Percentiles rank a stretch among this genome's conserved stretches.
Evolutionary conservation across 2,113 vertebrate species (phyloP).

Genomic region (Mystacornis crossleyi): DNA sequence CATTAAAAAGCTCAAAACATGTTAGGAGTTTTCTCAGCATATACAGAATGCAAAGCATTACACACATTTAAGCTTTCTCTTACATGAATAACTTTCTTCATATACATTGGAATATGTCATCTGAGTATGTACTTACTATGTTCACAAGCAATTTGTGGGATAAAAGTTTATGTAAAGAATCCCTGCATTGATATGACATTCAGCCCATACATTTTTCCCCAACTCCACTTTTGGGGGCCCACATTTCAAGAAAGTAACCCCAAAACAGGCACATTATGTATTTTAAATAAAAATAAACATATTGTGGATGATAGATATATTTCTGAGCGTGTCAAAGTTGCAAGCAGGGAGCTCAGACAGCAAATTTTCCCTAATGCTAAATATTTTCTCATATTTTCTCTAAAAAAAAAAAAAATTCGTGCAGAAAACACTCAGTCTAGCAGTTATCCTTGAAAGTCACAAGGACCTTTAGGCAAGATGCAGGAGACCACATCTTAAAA

Average conservation of each 20-base stretch:
- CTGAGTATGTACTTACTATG: background rate
- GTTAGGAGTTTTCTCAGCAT: background rate
- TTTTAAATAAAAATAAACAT: background rate
- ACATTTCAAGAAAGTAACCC: background rate
- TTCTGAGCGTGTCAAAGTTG: background rate
- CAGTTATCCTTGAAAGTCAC: background rate
- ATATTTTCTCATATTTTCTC: background rate
- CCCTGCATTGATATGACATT: background rate
- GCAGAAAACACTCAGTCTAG: background rate
- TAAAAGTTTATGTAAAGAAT: background rate
- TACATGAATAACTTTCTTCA: background rate
- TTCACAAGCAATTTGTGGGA: background rate
- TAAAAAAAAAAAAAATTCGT: background rate
- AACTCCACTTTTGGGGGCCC: background rate
- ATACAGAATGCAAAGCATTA: background rate
- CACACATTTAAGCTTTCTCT: background rate
- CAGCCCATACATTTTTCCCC: background rate
- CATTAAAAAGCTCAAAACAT: background rate
- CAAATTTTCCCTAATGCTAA: background rate
- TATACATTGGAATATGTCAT: background rate
- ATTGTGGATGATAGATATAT: background rate
- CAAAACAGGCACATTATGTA: background rate
- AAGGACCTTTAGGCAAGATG: background rate
- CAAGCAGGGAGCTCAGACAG: background rate
- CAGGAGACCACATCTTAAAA: background rate